Conservation (phyloP, 1,140 invertebrate genomes). For the Pseudomyrmex concolor region DNA sequence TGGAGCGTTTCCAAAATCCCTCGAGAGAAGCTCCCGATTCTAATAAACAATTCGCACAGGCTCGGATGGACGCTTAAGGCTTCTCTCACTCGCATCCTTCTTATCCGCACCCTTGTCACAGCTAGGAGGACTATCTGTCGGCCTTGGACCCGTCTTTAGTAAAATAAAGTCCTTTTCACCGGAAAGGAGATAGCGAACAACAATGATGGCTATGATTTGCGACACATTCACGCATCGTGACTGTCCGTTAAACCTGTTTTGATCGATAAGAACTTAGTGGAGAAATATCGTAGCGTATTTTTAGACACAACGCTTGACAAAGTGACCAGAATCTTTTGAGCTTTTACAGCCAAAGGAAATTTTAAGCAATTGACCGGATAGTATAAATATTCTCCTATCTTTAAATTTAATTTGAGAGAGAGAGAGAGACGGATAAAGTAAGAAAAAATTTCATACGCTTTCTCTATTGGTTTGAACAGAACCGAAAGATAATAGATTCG, state of each 20-base stretch:
- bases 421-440: too few species aligned
- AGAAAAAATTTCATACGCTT: too few species aligned
- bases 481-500: not conserved
- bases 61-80: slow-evolving; percentile 2
- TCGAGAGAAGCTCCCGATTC: slow-evolving; percentile 24
- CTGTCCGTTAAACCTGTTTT: not conserved
- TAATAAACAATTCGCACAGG: slow-evolving; percentile 72
- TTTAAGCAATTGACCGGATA: not conserved
- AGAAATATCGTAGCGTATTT: slow-evolving; percentile 1
- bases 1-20: slow-evolving; percentile 68
- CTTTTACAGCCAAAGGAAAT: not conserved
- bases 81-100: slow-evolving; percentile 11
- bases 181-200: not conserved
- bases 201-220: slow-evolving; percentile 1
- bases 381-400: not conserved
- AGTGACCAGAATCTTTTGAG: not conserved
- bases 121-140: slow-evolving; percentile 34
- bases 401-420: too few species aligned
- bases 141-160: slow-evolving; percentile 3
- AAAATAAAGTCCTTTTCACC: not conserved
- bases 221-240: not conserved
- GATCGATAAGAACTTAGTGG: not conserved
- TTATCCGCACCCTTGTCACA: slow-evolving; percentile 66
- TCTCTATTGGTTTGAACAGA: too few species aligned
- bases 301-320: not conserved